These are phyloP conservation scores for Lycaena phlaeas DNA, from an alignment of 2,888 invertebrate species.

Conservation along the genomic window DNA sequence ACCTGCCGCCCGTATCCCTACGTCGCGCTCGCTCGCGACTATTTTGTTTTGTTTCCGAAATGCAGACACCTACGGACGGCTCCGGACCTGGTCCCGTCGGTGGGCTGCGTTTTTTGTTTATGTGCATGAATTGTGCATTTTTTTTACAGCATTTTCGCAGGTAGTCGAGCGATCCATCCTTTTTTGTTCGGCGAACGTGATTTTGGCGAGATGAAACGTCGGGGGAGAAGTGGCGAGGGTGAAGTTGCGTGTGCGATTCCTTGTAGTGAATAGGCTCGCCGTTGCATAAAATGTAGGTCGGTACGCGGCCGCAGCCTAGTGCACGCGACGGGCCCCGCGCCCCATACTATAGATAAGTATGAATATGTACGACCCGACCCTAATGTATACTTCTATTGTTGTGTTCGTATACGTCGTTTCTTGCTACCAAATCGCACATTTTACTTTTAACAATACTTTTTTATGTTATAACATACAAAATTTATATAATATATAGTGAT, in stretches of 20 bases:
- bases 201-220: conserved; percentile 21
- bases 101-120: conserved; percentile 58
- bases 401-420: background rate
- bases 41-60: conserved; percentile 72
- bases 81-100: conserved; percentile 50
- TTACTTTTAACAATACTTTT: too few species aligned
- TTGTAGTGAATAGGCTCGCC: conserved; percentile 51
- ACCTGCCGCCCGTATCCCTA: conserved; percentile 67
- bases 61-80: conserved; percentile 63
- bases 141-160: conserved; percentile 65
- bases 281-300: conserved; percentile 71
- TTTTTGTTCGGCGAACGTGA: conserved; percentile 32
- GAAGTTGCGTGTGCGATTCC: conserved; percentile 42
- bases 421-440: too few species aligned
- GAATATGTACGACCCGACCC: conserved; percentile 26
- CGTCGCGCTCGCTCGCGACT: conserved; percentile 62
- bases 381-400: conserved; percentile 27
- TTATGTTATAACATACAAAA: too few species aligned
- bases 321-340: conserved; percentile 52
- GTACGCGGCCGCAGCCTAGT: conserved; percentile 43
- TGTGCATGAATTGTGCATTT: conserved; percentile 48
- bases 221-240: conserved; percentile 35
- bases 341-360: conserved; percentile 28
- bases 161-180: conserved; percentile 42
- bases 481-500: too few species aligned